Evolutionary conservation across 2,797 vertebrate genomes (phyloP), one percentile per base, ranked within the genome.

Genomic region (Pangasius krempfi): DNA sequence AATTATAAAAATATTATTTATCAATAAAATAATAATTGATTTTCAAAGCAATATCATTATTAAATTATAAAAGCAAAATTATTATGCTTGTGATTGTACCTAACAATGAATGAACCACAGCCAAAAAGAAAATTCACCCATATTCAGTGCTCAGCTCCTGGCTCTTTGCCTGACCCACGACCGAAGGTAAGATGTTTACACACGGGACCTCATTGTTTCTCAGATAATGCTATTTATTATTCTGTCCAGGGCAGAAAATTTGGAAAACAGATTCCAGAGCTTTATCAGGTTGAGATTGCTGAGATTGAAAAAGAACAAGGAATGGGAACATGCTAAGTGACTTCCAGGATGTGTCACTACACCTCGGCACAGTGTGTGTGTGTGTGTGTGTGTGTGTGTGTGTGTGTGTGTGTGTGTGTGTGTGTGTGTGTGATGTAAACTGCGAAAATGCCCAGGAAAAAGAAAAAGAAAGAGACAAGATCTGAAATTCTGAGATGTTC

Each of bases 171-270:
- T 52, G 81, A 58, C 73, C 9, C 60, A 81, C 14, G 64, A 58
- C 66, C 44, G 80, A 82, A 62, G 56, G 66, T 73, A 86, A 64
- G 68, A 83, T 89, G 88, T 76, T 87, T 84, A 89, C 88, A 76
- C 80, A 78, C 60, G 84, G 80, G 94, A 96, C 91, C 86, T 89
- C 54, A 90, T 92, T 94, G 93, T 95, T 95, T 94, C 91, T 86
- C 70, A 93, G 94, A 95, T 95, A 94, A 95, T 94, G 93, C 54
- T 95, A 94, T 96, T 96, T 96, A 94, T 95, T 94, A 95, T 95
- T 93, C 92, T 92, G 93, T 93, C 92, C 93, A 94, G 94, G 93
- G 92, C 94, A 93, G 94, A 95, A 96, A 95, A 95, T 94, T 93
- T 94, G 90, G 89, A 89, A 85, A 80, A 91, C 89, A 14, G 91